Evolutionary conservation across 2,113 vertebrate species (phyloP).

Genomic region (Coracopsis vasa): DNA sequence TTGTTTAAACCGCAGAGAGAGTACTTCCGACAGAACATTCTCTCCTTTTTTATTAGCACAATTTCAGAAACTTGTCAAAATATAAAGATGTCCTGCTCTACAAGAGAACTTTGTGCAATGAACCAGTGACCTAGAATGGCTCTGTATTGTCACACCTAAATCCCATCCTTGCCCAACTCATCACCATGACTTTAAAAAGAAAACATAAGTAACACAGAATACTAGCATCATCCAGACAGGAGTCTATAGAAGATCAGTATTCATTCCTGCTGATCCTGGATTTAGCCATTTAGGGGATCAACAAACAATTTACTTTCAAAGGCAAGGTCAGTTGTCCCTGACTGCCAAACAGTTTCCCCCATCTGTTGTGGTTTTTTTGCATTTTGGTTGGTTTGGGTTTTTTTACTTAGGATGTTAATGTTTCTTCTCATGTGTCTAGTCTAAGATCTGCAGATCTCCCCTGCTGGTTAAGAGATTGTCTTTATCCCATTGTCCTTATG

Average conservation of each 20-base stretch:
- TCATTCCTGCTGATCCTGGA: background rate
- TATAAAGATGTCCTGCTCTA: background rate
- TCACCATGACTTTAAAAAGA: background rate
- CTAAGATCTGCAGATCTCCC: background rate
- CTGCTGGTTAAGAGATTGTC: background rate
- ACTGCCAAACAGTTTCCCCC: background rate
- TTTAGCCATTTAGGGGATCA: background rate
- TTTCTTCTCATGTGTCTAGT: background rate
- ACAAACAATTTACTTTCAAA: background rate
- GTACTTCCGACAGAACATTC: background rate
- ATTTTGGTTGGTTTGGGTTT: background rate
- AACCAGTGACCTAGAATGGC: background rate
- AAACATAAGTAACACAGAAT: background rate
- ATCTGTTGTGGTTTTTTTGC: background rate
- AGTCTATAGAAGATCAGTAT: background rate
- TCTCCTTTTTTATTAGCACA: background rate
- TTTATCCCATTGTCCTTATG: background rate
- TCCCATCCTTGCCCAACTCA: background rate
- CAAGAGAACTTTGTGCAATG: background rate
- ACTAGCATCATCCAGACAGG: background rate
- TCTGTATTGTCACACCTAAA: background rate
- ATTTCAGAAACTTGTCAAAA: background rate
- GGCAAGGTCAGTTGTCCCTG: background rate
- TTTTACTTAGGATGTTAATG: background rate
- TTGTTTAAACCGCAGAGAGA: background rate